Conservation (phyloP, 1,140 invertebrate genomes). For the Paraescarpia echinospica region DNA sequence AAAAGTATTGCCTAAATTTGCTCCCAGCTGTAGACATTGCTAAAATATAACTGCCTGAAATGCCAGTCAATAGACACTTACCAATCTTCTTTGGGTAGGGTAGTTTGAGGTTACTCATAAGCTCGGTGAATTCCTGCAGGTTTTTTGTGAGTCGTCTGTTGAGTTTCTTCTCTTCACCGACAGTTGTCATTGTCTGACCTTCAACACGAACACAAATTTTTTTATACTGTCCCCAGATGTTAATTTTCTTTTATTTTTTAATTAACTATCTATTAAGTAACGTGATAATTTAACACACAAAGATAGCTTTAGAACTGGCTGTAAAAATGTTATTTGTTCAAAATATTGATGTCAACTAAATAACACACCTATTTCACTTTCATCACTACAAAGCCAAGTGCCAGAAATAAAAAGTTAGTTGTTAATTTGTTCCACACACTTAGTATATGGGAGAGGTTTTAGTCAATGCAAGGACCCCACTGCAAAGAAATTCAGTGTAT, state of each 20-base stretch:
- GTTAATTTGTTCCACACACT: too few relatives aligned
- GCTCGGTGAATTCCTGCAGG: conserved; percentile 81
- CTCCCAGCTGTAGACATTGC: too few relatives aligned
- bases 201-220: not conserved
- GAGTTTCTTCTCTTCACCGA: conserved; percentile 86
- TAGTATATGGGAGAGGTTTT: too few relatives aligned
- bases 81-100: conserved; percentile 96
- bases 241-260: not conserved
- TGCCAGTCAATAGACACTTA: conserved; percentile 55
- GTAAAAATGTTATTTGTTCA: too few relatives aligned
- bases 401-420: too few relatives aligned
- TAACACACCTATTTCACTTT: too few relatives aligned
- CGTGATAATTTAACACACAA: not conserved
- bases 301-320: not conserved
- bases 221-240: not conserved
- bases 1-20: too few relatives aligned
- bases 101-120: conserved; percentile 94
- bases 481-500: too few relatives aligned
- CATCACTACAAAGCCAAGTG: too few relatives aligned
- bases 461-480: not conserved
- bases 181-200: conserved; percentile 70
- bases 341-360: too few relatives aligned
- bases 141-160: conserved; percentile 89
- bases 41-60: not conserved
- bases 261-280: not conserved